Base-by-base conservation (phyloP, 2,797 vertebrate species). In the Phoebastria nigripes region DNA sequence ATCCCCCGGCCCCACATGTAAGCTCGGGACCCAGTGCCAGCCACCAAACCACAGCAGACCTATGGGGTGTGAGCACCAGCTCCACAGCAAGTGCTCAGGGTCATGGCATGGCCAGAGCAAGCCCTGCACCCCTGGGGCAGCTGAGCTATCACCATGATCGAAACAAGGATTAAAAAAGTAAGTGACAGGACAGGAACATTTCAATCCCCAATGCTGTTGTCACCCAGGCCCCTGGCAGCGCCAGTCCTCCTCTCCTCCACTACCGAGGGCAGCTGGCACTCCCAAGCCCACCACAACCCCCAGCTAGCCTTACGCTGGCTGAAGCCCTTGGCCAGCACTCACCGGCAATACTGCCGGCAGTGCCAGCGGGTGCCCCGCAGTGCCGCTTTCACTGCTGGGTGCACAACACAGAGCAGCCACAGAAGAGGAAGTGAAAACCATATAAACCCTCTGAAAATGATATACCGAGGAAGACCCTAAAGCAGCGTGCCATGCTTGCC, bases 1-100 rank as follows among this genome's bases (percentile, higher is more conserved):
- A 0, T 11, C 6, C 54, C 51, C 51, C 3, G 1, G 51, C 58
- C 59, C 41, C 55, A 24, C 7, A 2, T 0, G 9, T 11, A 12
- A 25, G 39, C 44, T 21, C 1, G 3, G 39, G 41, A 76, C 26
- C 26, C 4, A 2, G 28, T 20, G 41, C 41, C 66, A 65, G 26
- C 25, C 76, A 39, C 19, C 8, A 49, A 56, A 49, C 15, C 41
- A 13, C 35, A 9, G 35, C 28, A 29, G 35, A 41, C 25, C 24
- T 12, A 13, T 2, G 3, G 61, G 41, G 18, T 25, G n/a, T 0
- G 20, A 65, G 65, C 58, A 65, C 6, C 52, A 31, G 12, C 54
- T 28, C n/a, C 22, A 4, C 7, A 24, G 44, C 25, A 12, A 47
- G 37, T 1, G 31, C 70, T 33, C 18, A 3, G 63, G 14, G 47